phyloP scores from a whole-genome alignment of 2,797 vertebrate genomes.

The Oreochromis mossambicus region DNA sequence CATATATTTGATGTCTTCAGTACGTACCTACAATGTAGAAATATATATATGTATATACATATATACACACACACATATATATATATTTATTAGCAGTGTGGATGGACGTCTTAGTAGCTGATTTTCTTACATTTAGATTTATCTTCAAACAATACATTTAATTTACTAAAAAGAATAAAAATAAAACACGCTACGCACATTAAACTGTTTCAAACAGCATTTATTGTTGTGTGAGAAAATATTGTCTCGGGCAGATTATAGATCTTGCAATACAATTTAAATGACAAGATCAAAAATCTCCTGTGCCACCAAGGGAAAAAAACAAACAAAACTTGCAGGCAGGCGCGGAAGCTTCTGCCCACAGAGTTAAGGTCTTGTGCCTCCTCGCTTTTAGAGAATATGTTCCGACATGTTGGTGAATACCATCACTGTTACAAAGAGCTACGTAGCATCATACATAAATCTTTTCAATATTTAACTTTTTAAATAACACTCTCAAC shows the following conservation, averaged over 20 bases:
- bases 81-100: background rate
- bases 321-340: conserved; percentile 5
- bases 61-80: rapidly evolving
- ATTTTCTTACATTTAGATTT: background rate
- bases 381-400: conserved; percentile 51
- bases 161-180: background rate
- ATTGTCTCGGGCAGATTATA: conserved; percentile 66
- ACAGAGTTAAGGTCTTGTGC: conserved; percentile 39
- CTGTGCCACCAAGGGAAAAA: conserved; percentile 30
- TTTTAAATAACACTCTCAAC: conserved; percentile 78
- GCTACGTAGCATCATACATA: conserved; percentile 69
- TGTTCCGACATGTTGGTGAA: conserved; percentile 58
- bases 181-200: background rate
- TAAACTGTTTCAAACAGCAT: conserved; percentile 69
- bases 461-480: conserved; percentile 68
- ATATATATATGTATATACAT: background rate
- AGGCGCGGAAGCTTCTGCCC: conserved; percentile 28
- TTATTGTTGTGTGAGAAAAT: conserved; percentile 79
- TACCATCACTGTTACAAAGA: conserved; percentile 73
- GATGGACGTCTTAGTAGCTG: background rate
- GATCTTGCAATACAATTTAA: conserved; percentile 61
- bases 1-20: background rate
- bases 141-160: background rate
- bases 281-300: conserved; percentile 64
- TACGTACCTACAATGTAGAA: background rate